Conservation (phyloP, 2,797 vertebrate species). For the Muscicapa striata region DNA sequence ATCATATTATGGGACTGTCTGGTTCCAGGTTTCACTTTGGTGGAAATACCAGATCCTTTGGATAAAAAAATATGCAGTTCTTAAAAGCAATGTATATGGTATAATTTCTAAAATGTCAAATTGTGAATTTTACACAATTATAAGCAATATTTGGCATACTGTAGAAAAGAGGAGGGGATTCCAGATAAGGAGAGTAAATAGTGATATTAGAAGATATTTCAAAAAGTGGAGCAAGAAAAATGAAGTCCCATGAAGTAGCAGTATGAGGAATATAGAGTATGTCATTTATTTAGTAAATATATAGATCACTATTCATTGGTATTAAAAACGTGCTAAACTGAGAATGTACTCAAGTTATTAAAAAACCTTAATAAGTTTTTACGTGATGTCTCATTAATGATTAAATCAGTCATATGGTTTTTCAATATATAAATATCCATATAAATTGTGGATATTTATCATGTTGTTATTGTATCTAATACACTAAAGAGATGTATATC, state of each 20-base stretch:
- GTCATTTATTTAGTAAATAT: not conserved
- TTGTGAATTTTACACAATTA: not conserved
- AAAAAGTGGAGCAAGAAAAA: not conserved
- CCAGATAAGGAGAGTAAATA: not conserved
- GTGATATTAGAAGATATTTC: not conserved
- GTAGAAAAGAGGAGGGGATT: not conserved
- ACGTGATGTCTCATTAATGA: slow-evolving; percentile 43
- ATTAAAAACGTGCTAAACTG: not conserved
- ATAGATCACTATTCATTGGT: not conserved
- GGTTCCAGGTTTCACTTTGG: not conserved
- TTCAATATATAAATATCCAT: not conserved
- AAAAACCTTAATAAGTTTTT: slow-evolving; percentile 34
- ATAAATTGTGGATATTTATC: slow-evolving; percentile 54
- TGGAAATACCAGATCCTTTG: not conserved
- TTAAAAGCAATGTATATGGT: not conserved
- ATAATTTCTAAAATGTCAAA: not conserved
- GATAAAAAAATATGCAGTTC: not conserved
- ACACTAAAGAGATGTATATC: slow-evolving; percentile 43
- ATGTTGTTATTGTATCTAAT: slow-evolving; percentile 34
- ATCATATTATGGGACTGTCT: not conserved
- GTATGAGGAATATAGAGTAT: not conserved
- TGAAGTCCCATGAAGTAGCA: not conserved
- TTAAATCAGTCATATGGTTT: slow-evolving; percentile 43
- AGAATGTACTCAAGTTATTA: not conserved
- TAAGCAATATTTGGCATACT: not conserved